phyloP scores from a whole-genome alignment of 2,888 invertebrate genomes.

The Agonopterix subpropinquella region DNA sequence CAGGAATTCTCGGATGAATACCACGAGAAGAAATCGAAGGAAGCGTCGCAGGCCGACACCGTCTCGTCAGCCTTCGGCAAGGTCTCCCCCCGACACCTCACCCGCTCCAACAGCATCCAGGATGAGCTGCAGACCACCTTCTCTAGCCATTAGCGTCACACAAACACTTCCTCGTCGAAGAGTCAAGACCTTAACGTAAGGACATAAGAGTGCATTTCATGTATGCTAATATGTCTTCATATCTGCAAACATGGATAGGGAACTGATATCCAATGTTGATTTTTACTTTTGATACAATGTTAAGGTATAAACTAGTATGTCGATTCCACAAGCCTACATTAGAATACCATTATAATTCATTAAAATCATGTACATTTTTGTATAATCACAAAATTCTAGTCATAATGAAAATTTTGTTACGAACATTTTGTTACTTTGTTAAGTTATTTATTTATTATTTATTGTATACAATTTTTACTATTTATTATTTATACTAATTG shows the following conservation, averaged over 20 bases:
- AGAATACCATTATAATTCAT: not conserved
- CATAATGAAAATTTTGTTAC: conserved; percentile 43
- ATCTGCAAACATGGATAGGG: not conserved
- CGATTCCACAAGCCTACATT: not conserved
- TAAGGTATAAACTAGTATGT: not conserved
- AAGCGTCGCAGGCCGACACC: conserved; percentile 76
- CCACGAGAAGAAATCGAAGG: conserved; percentile 79
- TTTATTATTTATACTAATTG: conserved; percentile 55
- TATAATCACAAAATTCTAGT: conserved; percentile 50
- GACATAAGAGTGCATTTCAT: too few species aligned
- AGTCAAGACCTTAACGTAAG: too few species aligned
- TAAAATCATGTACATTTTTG: conserved; percentile 24
- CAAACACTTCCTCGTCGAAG: not conserved
- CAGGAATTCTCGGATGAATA: conserved; percentile 89
- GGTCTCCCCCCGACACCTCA: conserved; percentile 73
- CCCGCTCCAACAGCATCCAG: conserved; percentile 89
- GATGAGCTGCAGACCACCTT: conserved; percentile 82
- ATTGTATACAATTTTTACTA: conserved; percentile 66
- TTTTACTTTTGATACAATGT: not conserved
- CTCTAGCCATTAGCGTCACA: conserved; percentile 29
- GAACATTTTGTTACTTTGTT: conserved; percentile 37
- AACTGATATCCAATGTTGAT: not conserved
- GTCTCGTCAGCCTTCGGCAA: conserved; percentile 75
- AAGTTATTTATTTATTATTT: conserved; percentile 37
- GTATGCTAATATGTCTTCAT: too few species aligned